phyloP scores from a whole-genome alignment of 2,797 vertebrate genomes.

The Okamejei kenojei region DNA sequence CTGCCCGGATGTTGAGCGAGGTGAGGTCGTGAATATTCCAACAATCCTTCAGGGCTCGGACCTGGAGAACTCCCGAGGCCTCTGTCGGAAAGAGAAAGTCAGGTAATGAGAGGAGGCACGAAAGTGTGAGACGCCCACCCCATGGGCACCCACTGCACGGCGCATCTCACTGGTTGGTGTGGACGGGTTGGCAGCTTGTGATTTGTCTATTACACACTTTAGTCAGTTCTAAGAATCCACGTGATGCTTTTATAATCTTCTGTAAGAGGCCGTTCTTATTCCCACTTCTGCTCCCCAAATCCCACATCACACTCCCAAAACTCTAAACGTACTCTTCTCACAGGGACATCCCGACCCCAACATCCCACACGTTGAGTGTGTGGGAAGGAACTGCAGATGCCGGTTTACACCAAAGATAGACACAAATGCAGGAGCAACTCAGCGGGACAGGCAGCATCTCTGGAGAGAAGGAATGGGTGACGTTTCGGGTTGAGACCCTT shows the following conservation, averaged over 20 bases:
- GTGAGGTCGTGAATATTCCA: conserved; percentile 95
- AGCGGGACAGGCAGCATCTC: no score
- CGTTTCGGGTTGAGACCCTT: no score
- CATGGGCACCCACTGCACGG: not conserved
- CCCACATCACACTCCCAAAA: not conserved
- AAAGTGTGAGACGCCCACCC: not conserved
- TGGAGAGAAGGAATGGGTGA: no score
- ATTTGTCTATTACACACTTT: no score
- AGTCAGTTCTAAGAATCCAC: not conserved
- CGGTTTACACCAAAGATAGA: no score
- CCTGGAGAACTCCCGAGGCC: conserved; percentile 86
- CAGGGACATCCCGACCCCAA: not conserved
- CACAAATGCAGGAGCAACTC: no score
- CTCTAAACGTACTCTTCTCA: not conserved
- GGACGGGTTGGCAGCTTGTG: not conserved
- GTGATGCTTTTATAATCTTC: not conserved
- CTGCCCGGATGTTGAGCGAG: conserved; percentile 85
- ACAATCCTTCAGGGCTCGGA: conserved; percentile 88
- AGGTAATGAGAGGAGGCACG: not conserved
- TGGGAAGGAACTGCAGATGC: no score
- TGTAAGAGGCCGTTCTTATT: no score
- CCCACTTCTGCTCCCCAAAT: not conserved
- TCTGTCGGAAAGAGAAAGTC: conserved; percentile 59
- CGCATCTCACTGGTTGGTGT: not conserved
- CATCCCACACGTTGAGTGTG: no score